Evolutionary conservation across 2,797 vertebrate genomes (phyloP).

Genomic region (Bradypodion pumilum): DNA sequence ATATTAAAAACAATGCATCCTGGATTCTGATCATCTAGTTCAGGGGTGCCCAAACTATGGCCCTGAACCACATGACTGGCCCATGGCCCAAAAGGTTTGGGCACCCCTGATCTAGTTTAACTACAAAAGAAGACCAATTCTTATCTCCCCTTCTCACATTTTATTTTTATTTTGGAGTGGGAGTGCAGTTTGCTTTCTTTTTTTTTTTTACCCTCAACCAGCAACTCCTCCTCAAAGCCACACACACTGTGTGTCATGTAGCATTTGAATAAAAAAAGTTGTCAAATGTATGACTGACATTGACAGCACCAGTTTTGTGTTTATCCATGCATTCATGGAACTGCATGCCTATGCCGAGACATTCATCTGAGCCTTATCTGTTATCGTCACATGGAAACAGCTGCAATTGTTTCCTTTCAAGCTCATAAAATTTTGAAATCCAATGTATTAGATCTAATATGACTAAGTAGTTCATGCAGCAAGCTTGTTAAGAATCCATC

Average conservation of each 20-base stretch:
- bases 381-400: background rate
- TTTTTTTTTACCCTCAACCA: background rate
- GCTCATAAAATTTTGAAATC: background rate
- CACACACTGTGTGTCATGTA: background rate
- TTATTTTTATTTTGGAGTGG: background rate
- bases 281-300: background rate
- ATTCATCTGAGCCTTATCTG: background rate
- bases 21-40: background rate
- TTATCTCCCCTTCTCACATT: no score
- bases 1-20: background rate
- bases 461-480: background rate
- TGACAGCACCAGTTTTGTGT: background rate
- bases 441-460: background rate
- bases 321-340: background rate
- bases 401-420: background rate
- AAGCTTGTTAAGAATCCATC: background rate
- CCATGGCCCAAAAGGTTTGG: no score
- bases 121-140: no score
- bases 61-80: no score
- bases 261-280: background rate
- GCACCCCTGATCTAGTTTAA: no score
- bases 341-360: background rate
- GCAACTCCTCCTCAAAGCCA: background rate
- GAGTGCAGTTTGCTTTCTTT: background rate
- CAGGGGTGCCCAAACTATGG: no score